Evolutionary conservation across 2,888 invertebrate species (phyloP).

Genomic region (Cheilosia vulpina): DNA sequence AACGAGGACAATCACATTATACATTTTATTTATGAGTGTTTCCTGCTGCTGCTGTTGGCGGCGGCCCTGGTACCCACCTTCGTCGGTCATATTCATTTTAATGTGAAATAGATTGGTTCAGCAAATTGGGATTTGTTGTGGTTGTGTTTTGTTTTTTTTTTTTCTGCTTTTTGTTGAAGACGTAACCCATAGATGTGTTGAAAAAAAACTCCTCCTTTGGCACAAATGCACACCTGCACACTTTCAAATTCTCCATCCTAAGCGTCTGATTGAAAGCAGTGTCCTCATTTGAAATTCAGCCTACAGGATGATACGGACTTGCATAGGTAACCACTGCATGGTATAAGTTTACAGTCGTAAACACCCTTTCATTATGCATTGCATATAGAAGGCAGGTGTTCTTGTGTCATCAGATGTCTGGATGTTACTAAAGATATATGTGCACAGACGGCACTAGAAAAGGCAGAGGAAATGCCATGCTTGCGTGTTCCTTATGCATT

Average conservation of each 20-base stretch:
- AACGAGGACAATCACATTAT: slow-evolving; percentile 56
- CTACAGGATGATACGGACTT: slow-evolving; percentile 1
- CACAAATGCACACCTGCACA: no score
- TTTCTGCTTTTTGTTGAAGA: no score
- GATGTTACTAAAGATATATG: background rate
- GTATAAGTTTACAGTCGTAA: slow-evolving; percentile 12
- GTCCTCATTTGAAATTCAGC: background rate
- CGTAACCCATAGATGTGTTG: no score
- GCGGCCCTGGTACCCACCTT: background rate
- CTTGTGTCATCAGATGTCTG: slow-evolving; percentile 30
- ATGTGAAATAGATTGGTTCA: slow-evolving; percentile 52
- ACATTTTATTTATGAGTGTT: slow-evolving; percentile 12
- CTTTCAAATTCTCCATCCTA: background rate
- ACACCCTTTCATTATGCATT: slow-evolving; percentile 34
- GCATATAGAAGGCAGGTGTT: slow-evolving; percentile 15
- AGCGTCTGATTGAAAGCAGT: background rate
- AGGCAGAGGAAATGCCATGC: slow-evolving; percentile 1
- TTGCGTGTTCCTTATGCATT: background rate
- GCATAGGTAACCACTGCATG: slow-evolving; percentile 30
- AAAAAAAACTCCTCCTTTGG: no score
- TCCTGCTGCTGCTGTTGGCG: slow-evolving; percentile 4
- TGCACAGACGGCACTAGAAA: background rate
- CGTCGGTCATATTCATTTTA: slow-evolving; percentile 35
- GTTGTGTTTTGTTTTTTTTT: background rate
- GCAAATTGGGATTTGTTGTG: slow-evolving; percentile 14